Evolutionary conservation across 2,113 vertebrate species (phyloP).

Genomic region (Sander lucioperca): DNA sequence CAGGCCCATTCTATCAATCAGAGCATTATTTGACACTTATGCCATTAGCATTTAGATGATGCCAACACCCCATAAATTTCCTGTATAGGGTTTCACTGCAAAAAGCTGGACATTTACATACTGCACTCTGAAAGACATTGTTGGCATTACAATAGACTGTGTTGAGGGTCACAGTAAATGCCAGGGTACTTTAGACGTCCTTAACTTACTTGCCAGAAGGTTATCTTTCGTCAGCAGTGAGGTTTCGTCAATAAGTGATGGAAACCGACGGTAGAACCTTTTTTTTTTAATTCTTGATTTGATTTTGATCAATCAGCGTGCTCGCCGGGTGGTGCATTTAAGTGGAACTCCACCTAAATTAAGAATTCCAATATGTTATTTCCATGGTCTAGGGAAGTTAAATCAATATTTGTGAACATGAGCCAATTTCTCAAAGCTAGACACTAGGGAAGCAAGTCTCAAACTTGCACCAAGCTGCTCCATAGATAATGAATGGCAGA

Average conservation of each 20-base stretch:
- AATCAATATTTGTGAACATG: too few species aligned
- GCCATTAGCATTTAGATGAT: conserved; percentile 45
- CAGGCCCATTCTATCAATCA: conserved; percentile 73
- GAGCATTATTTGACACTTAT: conserved; percentile 46
- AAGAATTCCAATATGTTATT: too few species aligned
- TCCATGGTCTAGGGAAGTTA: too few species aligned
- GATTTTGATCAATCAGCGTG: not conserved
- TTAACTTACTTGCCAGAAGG: not conserved
- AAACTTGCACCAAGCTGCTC: too few species aligned
- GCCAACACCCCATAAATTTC: conserved; percentile 12
- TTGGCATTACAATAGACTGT: not conserved
- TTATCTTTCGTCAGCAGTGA: too few species aligned
- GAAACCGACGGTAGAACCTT: not conserved
- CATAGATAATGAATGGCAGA: too few species aligned
- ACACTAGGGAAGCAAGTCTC: too few species aligned
- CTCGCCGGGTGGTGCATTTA: not conserved
- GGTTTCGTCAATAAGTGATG: not conserved
- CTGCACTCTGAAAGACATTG: not conserved
- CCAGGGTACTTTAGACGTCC: too few species aligned
- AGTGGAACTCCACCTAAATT: too few species aligned
- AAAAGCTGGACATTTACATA: not conserved
- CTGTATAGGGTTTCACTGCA: not conserved
- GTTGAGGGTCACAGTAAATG: not conserved
- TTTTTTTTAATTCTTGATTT: not conserved
- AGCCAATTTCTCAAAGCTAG: too few species aligned